Conservation (phyloP, 2,797 vertebrate species). For the Syncerus caffer region DNA sequence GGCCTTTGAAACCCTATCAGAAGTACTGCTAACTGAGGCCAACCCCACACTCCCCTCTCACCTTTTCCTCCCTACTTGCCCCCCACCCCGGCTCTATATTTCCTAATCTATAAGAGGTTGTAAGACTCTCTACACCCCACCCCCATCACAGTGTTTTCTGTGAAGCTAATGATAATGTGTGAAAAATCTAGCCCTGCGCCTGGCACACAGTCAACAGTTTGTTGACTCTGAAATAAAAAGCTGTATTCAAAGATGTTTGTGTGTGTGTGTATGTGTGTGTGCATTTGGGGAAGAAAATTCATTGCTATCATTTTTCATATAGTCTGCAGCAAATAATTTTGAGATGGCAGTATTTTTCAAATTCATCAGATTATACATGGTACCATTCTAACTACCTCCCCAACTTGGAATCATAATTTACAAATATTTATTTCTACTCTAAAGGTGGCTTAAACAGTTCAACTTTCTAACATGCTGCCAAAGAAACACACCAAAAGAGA, state of each 20-base stretch:
- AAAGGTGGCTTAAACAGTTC: conserved; percentile 5
- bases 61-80: neutral
- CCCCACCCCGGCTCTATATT: neutral
- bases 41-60: neutral
- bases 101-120: neutral
- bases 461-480: conserved; percentile 4
- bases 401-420: neutral
- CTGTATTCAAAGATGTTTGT: neutral
- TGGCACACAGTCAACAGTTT: neutral
- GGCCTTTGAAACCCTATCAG: neutral
- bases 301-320: neutral
- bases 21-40: neutral
- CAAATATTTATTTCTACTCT: conserved; percentile 29
- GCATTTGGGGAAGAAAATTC: neutral
- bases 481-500: neutral
- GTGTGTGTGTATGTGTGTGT: fast-evolving
- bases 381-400: neutral
- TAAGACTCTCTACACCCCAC: neutral
- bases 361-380: neutral
- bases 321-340: neutral
- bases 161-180: neutral
- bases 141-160: neutral
- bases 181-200: neutral
- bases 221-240: neutral
- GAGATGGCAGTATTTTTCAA: neutral